Evolutionary conservation across 2,797 vertebrate species (phyloP), one percentile per base, ranked within the genome.

Genomic region (Cuniculus paca): DNA sequence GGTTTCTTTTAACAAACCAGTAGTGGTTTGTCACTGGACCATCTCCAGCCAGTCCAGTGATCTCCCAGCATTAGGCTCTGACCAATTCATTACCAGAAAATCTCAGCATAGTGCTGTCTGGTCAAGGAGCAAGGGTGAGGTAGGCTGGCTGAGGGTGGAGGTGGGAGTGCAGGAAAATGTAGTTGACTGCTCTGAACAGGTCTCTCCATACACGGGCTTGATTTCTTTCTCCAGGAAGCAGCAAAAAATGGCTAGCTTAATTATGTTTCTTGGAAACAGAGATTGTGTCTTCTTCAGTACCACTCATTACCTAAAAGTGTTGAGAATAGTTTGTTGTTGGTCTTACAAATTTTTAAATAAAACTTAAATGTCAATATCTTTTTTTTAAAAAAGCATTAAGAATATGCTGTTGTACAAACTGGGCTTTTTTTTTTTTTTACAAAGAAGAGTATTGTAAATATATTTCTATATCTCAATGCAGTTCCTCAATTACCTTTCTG

Each of bases 401-500:
- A 52, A 58, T 16, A 45, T 45, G 63, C 19, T 60, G 9, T 61
- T 70, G 4, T 75, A 34, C 45, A 85, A 92, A 74, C 36, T 58
- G 19, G n/a, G 12, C 6, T 36, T 65, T 89, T 58, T 70, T 45
- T 60, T 54, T 50, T 81, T 86, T 86, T 60, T 28, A 42, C 36
- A 72, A 6, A 48, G 5, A 20, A 17, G 56, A 95, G 92, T 7
- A 81, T 85, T 91, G 31, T 45, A 97, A 88, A 95, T 95, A 61
- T 61, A 90, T 92, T 89, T 91, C 42, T 17, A 50, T 34, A 88
- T 63, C 22, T 90, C 36, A 92, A 56, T n/a, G 31, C 20, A 91
- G 80, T 95, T 89, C 74, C 77, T 48, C 24, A 91, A 83, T 88
- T 90, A 63, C 70, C 72, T 77, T 88, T 97, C 50, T 90, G 20